These are phyloP conservation scores for Eutrigla gurnardus DNA, from an alignment of 2,797 vertebrate species.

Conservation along the genomic window DNA sequence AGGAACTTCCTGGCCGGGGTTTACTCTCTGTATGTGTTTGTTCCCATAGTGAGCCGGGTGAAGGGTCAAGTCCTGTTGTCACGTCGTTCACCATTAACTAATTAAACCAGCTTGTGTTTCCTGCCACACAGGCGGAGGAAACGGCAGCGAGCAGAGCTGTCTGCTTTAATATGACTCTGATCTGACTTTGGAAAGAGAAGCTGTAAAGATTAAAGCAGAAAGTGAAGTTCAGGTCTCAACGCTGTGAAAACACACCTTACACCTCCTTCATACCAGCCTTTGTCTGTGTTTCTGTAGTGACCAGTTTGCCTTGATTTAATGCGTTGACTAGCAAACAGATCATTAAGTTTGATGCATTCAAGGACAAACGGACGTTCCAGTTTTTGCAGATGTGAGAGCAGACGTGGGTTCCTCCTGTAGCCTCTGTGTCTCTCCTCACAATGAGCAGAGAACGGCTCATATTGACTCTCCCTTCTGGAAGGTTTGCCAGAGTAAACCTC, in stretches of 20 bases:
- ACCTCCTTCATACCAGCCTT: constrained; percentile 14
- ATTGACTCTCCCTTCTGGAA: constrained; percentile 16
- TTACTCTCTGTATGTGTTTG: constrained; percentile 52
- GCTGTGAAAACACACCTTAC: constrained; percentile 25
- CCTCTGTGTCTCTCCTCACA: constrained; percentile 1
- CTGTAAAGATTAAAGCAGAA: not conserved
- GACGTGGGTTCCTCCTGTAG: not conserved
- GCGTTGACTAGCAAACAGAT: not conserved
- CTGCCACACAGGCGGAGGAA: not conserved
- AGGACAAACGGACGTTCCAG: not conserved
- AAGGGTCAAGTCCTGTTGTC: constrained; percentile 65
- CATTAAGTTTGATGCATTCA: not conserved
- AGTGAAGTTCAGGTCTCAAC: not conserved
- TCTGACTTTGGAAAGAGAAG: not conserved
- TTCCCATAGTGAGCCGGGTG: constrained; percentile 47
- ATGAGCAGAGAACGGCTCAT: constrained; percentile 16
- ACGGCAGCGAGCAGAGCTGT: not conserved
- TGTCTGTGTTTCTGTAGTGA: not conserved
- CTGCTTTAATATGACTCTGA: not conserved
- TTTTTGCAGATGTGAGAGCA: not conserved
- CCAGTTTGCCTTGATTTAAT: not conserved
- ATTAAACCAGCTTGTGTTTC: not conserved
- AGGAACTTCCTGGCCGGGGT: constrained; percentile 56
- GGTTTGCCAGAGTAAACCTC: constrained; percentile 19
- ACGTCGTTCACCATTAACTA: constrained; percentile 42